Evolutionary conservation across 2,797 vertebrate genomes (phyloP).

Genomic region (Synaphobranchus kaupii): DNA sequence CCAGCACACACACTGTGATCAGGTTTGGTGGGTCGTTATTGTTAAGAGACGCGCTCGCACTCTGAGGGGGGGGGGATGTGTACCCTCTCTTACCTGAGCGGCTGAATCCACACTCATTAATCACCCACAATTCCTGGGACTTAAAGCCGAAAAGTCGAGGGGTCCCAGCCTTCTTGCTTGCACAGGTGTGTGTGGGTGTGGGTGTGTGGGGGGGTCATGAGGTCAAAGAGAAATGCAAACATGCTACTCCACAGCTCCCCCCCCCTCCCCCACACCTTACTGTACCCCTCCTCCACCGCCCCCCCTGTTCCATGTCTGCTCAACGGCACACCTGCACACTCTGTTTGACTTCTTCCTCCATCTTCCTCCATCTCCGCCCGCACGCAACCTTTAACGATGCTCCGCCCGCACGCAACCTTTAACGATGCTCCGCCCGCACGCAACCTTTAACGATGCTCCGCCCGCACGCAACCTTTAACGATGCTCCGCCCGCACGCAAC

Average conservation of each 20-base stretch:
- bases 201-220: background rate
- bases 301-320: background rate
- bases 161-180: background rate
- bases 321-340: background rate
- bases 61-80: background rate
- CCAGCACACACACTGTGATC: background rate
- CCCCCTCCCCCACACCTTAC: background rate
- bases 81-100: background rate
- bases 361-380: too few species aligned
- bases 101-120: background rate
- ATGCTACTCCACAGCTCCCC: background rate
- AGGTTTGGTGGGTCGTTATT: background rate
- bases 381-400: too few species aligned
- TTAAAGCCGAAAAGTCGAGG: background rate
- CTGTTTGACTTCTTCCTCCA: background rate
- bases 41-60: background rate
- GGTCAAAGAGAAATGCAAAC: background rate
- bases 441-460: too few species aligned
- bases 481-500: too few species aligned
- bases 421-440: too few species aligned
- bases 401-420: too few species aligned
- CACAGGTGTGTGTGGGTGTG: background rate
- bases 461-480: too few species aligned
- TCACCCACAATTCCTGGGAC: background rate
- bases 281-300: background rate